phyloP scores from a whole-genome alignment of 2,113 vertebrate genomes.

The Hymenochirus boettgeri region DNA sequence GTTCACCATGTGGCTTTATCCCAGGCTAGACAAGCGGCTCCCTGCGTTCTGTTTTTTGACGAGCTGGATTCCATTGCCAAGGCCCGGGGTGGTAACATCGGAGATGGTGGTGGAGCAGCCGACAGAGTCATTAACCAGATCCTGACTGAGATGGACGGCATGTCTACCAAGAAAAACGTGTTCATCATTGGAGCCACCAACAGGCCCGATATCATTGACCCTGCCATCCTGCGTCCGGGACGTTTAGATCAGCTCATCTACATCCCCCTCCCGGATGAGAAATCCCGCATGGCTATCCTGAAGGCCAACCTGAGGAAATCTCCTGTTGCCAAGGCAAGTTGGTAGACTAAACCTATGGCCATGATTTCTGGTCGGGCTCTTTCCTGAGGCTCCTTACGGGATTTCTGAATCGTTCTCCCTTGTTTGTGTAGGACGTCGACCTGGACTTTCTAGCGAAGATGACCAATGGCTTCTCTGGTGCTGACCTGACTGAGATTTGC shows the following conservation, averaged over 20 bases:
- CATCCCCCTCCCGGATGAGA: constrained; percentile 94
- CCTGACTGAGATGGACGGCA: constrained; percentile 96
- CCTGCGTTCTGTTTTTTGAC: constrained; percentile 95
- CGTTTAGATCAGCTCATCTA: constrained; percentile 97
- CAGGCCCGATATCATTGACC: constrained; percentile 96
- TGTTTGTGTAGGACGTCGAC: constrained; percentile 79
- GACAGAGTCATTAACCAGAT: constrained; percentile 98
- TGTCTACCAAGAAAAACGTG: constrained; percentile 98
- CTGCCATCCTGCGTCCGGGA: constrained; percentile 91
- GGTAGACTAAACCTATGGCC: too few species aligned
- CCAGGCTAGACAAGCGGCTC: constrained; percentile 92
- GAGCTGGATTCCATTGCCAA: constrained; percentile 97
- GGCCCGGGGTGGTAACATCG: constrained; percentile 92
- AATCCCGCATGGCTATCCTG: constrained; percentile 92
- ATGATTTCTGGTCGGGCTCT: neutral
- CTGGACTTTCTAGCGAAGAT: constrained; percentile 94
- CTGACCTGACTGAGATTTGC: constrained; percentile 94
- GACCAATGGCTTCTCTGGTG: constrained; percentile 97
- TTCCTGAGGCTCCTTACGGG: too few species aligned
- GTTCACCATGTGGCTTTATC: fast-evolving
- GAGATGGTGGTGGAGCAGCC: constrained; percentile 90
- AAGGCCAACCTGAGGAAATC: constrained; percentile 97
- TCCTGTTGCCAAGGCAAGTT: constrained; percentile 86
- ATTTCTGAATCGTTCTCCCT: too few species aligned
- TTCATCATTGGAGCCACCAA: constrained; percentile 98